Conservation (phyloP, 2,113 vertebrate genomes). For the Dasyornis broadbenti region DNA sequence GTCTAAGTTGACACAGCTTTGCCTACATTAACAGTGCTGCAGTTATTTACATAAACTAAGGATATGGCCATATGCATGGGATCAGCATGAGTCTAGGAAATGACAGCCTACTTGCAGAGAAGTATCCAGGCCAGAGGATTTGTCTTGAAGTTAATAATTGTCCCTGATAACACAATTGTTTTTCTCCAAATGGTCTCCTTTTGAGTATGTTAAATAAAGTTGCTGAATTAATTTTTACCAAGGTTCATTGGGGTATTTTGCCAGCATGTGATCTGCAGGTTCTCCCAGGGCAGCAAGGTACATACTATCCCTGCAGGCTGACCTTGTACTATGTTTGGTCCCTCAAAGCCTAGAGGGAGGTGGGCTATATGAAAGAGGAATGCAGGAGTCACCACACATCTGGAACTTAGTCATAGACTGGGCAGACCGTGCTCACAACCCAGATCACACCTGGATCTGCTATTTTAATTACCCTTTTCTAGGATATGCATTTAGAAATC, state of each 20-base stretch:
- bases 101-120: not conserved
- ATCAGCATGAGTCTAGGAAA: not conserved
- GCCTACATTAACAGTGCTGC: not conserved
- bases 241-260: not conserved
- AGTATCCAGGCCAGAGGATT: not conserved
- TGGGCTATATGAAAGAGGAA: not conserved
- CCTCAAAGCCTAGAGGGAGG: not conserved
- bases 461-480: not conserved
- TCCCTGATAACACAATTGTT: not conserved
- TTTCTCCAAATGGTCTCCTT: not conserved
- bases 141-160: not conserved
- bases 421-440: not conserved
- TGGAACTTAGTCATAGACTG: not conserved
- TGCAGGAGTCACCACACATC: accelerated
- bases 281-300: not conserved
- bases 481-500: not conserved
- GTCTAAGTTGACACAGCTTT: not conserved
- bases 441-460: not conserved
- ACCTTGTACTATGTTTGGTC: not conserved
- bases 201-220: not conserved
- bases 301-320: not conserved
- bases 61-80: not conserved
- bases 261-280: not conserved
- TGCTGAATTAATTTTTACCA: not conserved
- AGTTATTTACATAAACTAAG: not conserved